Evolutionary conservation across 2,113 vertebrate species (phyloP).

Genomic region (Platysteira castanea): DNA sequence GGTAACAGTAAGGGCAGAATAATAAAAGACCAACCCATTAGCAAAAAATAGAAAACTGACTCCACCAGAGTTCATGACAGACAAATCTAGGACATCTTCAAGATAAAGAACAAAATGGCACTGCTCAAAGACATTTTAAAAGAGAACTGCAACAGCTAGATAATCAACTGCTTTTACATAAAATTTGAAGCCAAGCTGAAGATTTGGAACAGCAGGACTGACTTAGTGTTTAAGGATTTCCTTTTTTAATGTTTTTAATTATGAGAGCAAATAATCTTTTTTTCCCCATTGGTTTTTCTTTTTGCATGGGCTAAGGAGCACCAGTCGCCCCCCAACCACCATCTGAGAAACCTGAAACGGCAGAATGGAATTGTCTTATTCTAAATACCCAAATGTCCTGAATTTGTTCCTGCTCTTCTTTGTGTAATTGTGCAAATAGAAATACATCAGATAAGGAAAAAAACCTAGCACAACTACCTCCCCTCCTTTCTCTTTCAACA

Average conservation of each 20-base stretch:
- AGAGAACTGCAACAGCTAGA: not conserved
- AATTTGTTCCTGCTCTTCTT: not conserved
- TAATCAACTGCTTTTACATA: not conserved
- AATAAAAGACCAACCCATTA: not conserved
- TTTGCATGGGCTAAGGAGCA: not conserved
- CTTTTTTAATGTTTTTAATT: not conserved
- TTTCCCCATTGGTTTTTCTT: not conserved
- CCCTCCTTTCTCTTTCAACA: not conserved
- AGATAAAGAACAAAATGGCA: not conserved
- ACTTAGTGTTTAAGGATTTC: not conserved
- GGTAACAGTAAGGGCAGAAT: not conserved
- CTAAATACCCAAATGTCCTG: not conserved
- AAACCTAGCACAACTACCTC: not conserved
- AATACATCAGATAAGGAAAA: not conserved
- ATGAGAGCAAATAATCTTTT: not conserved
- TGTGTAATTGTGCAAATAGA: not conserved
- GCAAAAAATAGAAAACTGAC: not conserved
- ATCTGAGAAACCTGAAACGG: not conserved
- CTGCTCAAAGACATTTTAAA: not conserved
- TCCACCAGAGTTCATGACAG: not conserved
- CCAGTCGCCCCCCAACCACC: accelerated
- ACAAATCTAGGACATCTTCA: slow-evolving; percentile 17
- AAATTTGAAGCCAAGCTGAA: not conserved
- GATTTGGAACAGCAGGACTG: not conserved
- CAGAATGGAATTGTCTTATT: not conserved